A percentile compares a stretch with the other conserved stretches of the same genome.
phyloP scores from a whole-genome alignment of 2,113 vertebrate genomes.

The Falcunculus frontatus region DNA sequence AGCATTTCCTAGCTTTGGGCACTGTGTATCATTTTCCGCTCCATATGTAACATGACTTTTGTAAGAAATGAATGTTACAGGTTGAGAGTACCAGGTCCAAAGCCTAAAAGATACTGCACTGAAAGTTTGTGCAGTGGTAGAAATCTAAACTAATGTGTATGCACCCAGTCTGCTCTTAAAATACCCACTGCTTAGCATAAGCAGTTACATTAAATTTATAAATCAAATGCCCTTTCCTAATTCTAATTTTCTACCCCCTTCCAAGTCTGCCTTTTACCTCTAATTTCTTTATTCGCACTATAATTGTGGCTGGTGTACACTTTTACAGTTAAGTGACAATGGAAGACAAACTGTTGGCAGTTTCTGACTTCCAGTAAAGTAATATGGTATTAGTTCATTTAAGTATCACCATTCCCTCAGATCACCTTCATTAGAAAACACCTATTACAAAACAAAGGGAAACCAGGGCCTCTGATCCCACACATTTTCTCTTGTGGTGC shows the following conservation, averaged over 20 bases:
- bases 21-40: background rate
- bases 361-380: background rate
- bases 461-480: background rate
- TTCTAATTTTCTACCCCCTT: background rate
- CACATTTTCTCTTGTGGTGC: background rate
- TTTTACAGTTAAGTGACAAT: background rate
- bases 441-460: background rate
- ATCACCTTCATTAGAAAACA: background rate
- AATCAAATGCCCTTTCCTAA: background rate
- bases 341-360: background rate
- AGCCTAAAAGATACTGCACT: background rate
- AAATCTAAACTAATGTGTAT: background rate
- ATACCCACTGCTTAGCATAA: background rate
- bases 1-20: background rate
- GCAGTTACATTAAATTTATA: background rate
- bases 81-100: background rate
- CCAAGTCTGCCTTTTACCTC: background rate
- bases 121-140: background rate
- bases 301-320: background rate
- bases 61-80: background rate
- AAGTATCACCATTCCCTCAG: background rate
- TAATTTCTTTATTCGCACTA: background rate
- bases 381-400: background rate
- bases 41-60: background rate
- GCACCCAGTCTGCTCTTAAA: background rate